These are phyloP conservation scores for Mormyrops boulengeri DNA, from an alignment of 2,797 vertebrate genomes.

Conservation along the genomic window DNA sequence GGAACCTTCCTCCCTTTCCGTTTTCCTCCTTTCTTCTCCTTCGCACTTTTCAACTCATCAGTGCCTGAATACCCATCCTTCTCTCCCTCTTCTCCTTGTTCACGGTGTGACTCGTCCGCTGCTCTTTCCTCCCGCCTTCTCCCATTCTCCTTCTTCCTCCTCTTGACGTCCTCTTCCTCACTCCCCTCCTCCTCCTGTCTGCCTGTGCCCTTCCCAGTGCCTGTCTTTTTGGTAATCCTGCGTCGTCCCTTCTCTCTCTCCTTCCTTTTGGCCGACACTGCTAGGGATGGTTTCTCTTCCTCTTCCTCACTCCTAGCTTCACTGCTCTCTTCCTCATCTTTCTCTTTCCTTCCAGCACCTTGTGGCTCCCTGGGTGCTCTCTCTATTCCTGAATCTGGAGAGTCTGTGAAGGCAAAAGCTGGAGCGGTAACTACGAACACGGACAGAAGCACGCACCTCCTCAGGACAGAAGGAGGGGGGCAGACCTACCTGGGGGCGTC, in stretches of 20 bases:
- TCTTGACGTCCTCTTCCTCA: constrained; percentile 24
- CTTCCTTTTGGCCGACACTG: not conserved
- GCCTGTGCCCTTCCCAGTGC: constrained; percentile 9
- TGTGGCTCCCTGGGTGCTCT: constrained; percentile 31
- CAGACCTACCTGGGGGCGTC: constrained; percentile 45
- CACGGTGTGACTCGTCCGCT: not conserved
- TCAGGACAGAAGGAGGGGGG: not conserved
- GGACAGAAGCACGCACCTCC: not conserved
- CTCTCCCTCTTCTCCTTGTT: constrained; percentile 1
- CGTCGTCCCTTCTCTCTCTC: not conserved
- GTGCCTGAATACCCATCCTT: not conserved
- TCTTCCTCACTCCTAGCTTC: not conserved
- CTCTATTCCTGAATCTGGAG: constrained; percentile 39
- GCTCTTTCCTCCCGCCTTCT: constrained; percentile 1
- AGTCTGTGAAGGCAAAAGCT: constrained; percentile 27
- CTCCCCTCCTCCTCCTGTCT: not conserved
- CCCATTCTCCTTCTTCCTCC: constrained; percentile 26
- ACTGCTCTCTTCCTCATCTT: not conserved
- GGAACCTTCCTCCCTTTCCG: constrained; percentile 29
- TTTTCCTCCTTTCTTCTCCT: constrained; percentile 18
- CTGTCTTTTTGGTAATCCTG: not conserved
- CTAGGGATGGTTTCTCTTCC: not conserved
- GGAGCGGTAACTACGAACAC: not conserved
- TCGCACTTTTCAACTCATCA: constrained; percentile 9
- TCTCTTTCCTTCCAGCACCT: not conserved